Percentiles rank a stretch among this genome's conserved stretches.
phyloP scores from a whole-genome alignment of 2,888 invertebrate genomes.

The Lacanobia oleracea region DNA sequence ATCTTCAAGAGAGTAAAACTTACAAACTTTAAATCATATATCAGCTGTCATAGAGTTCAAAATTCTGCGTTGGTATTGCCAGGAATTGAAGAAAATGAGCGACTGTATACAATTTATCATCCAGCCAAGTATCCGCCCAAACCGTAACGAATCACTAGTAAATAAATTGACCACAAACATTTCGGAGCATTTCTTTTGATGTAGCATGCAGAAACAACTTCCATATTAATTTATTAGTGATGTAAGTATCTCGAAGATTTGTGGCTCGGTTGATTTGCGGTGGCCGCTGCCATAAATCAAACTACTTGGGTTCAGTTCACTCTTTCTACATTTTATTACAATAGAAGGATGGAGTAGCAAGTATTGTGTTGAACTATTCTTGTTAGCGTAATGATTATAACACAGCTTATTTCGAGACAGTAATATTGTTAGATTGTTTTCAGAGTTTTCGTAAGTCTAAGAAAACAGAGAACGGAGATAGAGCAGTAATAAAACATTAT shows the following conservation, averaged over 20 bases:
- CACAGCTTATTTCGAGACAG: conserved; percentile 39
- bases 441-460: conserved; percentile 32
- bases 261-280: conserved; percentile 69
- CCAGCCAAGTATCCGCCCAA: conserved; percentile 88
- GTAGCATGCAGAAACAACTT: conserved; percentile 72
- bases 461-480: conserved; percentile 40
- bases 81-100: conserved; percentile 80
- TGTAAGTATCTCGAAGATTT: conserved; percentile 71
- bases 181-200: conserved; percentile 85
- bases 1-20: conserved; percentile 27
- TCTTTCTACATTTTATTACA: conserved; percentile 57
- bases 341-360: conserved; percentile 25
- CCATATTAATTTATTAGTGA: conserved; percentile 79
- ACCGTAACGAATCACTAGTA: conserved; percentile 88
- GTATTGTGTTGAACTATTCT: conserved; percentile 38
- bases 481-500: conserved; percentile 43
- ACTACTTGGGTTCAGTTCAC: conserved; percentile 51
- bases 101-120: conserved; percentile 88
- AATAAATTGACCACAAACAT: conserved; percentile 89
- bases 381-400: conserved; percentile 41
- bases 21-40: conserved; percentile 67
- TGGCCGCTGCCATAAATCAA: conserved; percentile 64
- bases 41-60: conserved; percentile 64
- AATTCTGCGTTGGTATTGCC: conserved; percentile 56
- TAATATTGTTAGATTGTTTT: conserved; percentile 30